phyloP scores from a whole-genome alignment of 37 sponge, comb jelly and placozoan genomes.

The Bolinopsis microptera region DNA sequence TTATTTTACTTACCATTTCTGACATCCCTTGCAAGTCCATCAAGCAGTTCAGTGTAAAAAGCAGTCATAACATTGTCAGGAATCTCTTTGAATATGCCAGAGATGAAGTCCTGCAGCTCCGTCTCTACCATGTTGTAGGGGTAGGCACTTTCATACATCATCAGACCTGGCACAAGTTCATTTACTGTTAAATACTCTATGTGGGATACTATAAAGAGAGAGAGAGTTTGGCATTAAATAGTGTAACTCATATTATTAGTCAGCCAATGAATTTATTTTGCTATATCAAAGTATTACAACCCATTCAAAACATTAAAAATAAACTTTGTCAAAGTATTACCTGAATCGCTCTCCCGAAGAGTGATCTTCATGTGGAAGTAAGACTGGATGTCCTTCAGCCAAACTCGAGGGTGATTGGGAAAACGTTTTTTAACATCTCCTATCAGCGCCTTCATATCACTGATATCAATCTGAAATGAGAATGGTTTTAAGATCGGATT shows the following conservation, averaged over 20 bases:
- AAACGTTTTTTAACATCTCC: neutral
- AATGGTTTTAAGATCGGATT: no score
- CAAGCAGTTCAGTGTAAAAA: neutral
- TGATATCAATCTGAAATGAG: neutral
- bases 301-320: no score
- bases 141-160: slow-evolving; percentile 23
- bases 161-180: slow-evolving; percentile 2
- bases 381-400: slow-evolving; percentile 62
- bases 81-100: neutral
- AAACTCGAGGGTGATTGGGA: neutral
- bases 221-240: no score
- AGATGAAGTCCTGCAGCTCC: neutral
- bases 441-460: neutral
- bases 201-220: no score
- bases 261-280: no score
- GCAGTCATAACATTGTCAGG: neutral
- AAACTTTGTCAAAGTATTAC: no score
- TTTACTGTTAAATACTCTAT: no score
- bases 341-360: neutral
- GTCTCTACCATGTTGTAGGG: neutral
- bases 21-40: neutral
- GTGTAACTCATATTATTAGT: no score
- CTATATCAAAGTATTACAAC: no score
- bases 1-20: slow-evolving; percentile 33
- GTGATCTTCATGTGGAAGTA: slow-evolving; percentile 28